Evolutionary conservation across 2,113 vertebrate genomes (phyloP).

Genomic region (Cyrtonyx montezumae): DNA sequence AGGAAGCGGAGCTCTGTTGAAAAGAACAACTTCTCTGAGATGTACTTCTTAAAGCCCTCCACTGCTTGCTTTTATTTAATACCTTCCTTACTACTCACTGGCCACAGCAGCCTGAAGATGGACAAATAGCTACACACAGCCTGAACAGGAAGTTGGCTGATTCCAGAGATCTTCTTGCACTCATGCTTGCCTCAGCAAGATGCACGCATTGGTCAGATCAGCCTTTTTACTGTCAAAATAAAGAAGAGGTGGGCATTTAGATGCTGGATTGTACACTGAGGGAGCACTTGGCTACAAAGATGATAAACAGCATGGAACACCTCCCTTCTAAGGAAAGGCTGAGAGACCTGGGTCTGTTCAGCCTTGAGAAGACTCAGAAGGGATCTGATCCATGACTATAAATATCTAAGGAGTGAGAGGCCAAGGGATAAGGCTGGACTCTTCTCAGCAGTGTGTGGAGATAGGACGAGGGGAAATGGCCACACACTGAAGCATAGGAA

Average conservation of each 20-base stretch:
- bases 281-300: background rate
- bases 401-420: too few relatives aligned
- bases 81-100: background rate
- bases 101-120: background rate
- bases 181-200: background rate
- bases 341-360: too few relatives aligned
- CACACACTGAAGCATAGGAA: too few relatives aligned
- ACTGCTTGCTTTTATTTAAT: background rate
- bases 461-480: too few relatives aligned
- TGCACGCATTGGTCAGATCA: background rate
- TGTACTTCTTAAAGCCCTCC: background rate
- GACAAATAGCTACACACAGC: background rate
- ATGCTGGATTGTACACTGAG: background rate
- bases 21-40: background rate
- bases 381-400: too few relatives aligned
- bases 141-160: background rate
- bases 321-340: too few relatives aligned
- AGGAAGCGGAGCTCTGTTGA: background rate
- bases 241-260: background rate
- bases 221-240: background rate
- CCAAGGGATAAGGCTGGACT: too few relatives aligned
- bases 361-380: too few relatives aligned
- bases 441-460: too few relatives aligned
- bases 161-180: background rate
- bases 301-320: too few relatives aligned